Evolutionary conservation across 2,113 vertebrate species (phyloP).

Genomic region (Xenopus tropicalis): DNA sequence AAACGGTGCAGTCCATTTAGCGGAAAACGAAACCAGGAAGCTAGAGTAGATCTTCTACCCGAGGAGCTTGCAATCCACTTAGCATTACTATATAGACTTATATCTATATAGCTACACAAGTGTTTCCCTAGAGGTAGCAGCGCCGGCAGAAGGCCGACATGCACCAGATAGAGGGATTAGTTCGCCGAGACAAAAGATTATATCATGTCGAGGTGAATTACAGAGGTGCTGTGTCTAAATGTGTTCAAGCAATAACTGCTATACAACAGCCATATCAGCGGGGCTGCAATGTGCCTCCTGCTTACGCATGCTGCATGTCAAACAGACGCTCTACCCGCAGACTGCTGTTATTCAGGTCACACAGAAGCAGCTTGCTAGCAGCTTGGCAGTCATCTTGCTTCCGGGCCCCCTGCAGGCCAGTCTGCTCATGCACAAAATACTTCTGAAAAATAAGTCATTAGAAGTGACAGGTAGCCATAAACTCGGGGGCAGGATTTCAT

Average conservation of each 20-base stretch:
- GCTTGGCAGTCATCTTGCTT: slow-evolving; percentile 55
- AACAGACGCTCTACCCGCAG: slow-evolving; percentile 56
- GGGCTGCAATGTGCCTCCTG: slow-evolving; percentile 61
- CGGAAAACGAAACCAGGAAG: too few species aligned
- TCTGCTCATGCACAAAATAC: slow-evolving; percentile 49
- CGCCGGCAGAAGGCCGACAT: too few species aligned
- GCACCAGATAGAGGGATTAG: slow-evolving; percentile 57
- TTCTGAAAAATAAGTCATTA: slow-evolving; percentile 58
- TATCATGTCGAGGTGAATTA: slow-evolving; percentile 61
- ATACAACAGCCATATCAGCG: slow-evolving; percentile 59
- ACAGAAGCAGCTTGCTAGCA: slow-evolving; percentile 51
- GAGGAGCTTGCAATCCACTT: too few species aligned
- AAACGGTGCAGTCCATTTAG: too few species aligned
- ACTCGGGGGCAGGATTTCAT: slow-evolving; percentile 52
- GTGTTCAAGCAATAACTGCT: slow-evolving; percentile 59
- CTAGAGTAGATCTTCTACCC: too few species aligned
- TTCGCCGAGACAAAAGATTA: slow-evolving; percentile 60
- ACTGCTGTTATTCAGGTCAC: slow-evolving; percentile 60
- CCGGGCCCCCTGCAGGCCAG: slow-evolving; percentile 66
- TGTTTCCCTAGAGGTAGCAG: too few species aligned
- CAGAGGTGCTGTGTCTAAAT: slow-evolving; percentile 58
- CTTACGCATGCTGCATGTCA: slow-evolving; percentile 68
- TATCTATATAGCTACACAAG: too few species aligned
- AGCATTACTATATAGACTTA: too few species aligned
- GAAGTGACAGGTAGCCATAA: slow-evolving; percentile 61